Evolutionary conservation across 2,113 vertebrate genomes (phyloP), one percentile per base, ranked within the genome.

Genomic region (Antennarius striatus): DNA sequence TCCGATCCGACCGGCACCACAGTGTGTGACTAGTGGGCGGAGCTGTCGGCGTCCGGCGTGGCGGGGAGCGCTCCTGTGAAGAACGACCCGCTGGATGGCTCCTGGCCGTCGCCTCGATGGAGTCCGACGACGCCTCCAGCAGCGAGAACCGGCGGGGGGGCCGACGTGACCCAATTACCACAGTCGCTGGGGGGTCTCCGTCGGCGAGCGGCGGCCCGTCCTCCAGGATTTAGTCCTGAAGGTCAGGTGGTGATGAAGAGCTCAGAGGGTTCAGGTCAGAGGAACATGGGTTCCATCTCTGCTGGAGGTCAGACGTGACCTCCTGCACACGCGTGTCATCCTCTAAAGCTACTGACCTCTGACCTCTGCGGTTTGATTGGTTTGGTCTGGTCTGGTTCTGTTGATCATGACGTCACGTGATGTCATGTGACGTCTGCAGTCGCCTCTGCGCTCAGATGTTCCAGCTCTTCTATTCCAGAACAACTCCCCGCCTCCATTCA

Each of bases 71-170:
- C 79, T 75, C 70, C 72, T 70, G 75, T 79, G 82, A 84, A 73
- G 79, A 76, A 84, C 79, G 82, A 76, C 56, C 73, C 11, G 72
- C 82, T 73, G 63, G 45, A 81, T 78, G 82, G 75, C 48, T 59
- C 4, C 50, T 50, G 58, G 78, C 68, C 79, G 74, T 68, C 12
- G 71, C 73, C 81, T 75, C 77, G 80, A 80, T 71, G 77, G 70
- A 68, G 77, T 47, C 43, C 67, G 75, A 81, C 81, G 82, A 81
- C 72, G 66, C 82, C 58, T 76, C 68, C 65, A 73, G 79, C 79
- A n/a, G 75, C 50, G 79, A 75, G 71, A 67, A 66, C 59, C 36
- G 4, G 11, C 10, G 56, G 59, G 60, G 59, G 53, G 56, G 32
- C 11, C 10, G 58, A 56, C 70, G 10, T 15, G 49, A 70, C 70